Evolutionary conservation across 1,140 invertebrate genomes (phyloP).

Genomic region (Hycleus cichorii): DNA sequence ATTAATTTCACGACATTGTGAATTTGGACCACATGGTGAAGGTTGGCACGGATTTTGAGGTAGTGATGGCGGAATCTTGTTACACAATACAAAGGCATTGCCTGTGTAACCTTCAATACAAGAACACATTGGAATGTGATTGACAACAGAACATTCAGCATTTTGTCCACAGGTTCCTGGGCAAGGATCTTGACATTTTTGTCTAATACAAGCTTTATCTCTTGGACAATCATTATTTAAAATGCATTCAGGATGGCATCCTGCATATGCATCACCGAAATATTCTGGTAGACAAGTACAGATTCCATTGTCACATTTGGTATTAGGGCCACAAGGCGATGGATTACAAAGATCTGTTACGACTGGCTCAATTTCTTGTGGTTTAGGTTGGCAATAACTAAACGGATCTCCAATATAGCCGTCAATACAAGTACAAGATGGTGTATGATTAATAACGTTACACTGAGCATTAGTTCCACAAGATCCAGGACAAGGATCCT

Average conservation of each 20-base stretch:
- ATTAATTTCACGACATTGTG: slow-evolving; percentile 54
- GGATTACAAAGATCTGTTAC: slow-evolving; percentile 51
- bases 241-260: slow-evolving; percentile 68
- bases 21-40: slow-evolving; percentile 60
- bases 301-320: slow-evolving; percentile 50
- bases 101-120: slow-evolving; percentile 59
- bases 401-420: slow-evolving; percentile 62
- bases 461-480: slow-evolving; percentile 57
- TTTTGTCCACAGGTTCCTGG: slow-evolving; percentile 56
- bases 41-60: slow-evolving; percentile 56
- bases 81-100: slow-evolving; percentile 72
- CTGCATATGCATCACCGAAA: slow-evolving; percentile 61
- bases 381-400: slow-evolving; percentile 47
- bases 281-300: slow-evolving; percentile 64
- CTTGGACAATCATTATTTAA: slow-evolving; percentile 57
- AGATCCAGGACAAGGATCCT: slow-evolving; percentile 61
- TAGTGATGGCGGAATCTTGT: slow-evolving; percentile 37
- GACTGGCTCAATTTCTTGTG: slow-evolving; percentile 34
- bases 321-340: slow-evolving; percentile 59
- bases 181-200: slow-evolving; percentile 60
- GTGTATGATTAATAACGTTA: slow-evolving; percentile 53
- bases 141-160: slow-evolving; percentile 60
- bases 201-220: slow-evolving; percentile 53
- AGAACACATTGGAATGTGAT: slow-evolving; percentile 62
- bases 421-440: slow-evolving; percentile 53